These are phyloP conservation scores for Tamias sibiricus DNA, from an alignment of 2,113 vertebrate genomes.

Conservation along the genomic window DNA sequence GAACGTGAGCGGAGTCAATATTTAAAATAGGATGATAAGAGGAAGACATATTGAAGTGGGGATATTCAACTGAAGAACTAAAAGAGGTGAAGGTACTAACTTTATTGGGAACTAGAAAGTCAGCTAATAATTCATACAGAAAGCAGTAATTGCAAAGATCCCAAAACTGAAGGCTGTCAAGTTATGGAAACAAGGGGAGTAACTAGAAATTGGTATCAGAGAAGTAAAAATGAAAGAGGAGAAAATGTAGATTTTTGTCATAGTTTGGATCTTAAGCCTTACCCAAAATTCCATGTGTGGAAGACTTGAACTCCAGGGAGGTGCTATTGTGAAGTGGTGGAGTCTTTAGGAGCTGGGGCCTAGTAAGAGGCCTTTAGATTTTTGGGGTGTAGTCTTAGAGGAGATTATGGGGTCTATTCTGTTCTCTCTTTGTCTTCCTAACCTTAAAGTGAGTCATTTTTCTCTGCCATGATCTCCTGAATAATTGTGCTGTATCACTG, in stretches of 20 bases:
- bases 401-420: neutral
- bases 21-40: neutral
- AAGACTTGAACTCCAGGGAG: neutral
- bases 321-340: rapidly evolving
- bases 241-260: neutral
- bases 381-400: too few species aligned
- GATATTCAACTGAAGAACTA: neutral
- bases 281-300: too few species aligned
- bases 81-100: neutral
- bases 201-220: neutral
- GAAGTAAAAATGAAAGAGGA: neutral
- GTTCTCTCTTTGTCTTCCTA: neutral
- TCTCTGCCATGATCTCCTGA: neutral
- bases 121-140: neutral
- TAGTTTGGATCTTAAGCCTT: neutral
- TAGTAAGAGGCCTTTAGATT: neutral
- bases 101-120: neutral
- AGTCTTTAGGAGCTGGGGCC: neutral
- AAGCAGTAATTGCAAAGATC: neutral
- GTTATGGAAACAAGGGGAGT: neutral
- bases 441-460: neutral
- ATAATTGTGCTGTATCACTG: neutral
- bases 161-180: neutral
- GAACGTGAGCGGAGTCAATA: neutral
- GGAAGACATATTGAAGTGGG: neutral